Evolutionary conservation across 2,888 invertebrate genomes (phyloP).

Genomic region (Nephrotoma guestfalica): DNA sequence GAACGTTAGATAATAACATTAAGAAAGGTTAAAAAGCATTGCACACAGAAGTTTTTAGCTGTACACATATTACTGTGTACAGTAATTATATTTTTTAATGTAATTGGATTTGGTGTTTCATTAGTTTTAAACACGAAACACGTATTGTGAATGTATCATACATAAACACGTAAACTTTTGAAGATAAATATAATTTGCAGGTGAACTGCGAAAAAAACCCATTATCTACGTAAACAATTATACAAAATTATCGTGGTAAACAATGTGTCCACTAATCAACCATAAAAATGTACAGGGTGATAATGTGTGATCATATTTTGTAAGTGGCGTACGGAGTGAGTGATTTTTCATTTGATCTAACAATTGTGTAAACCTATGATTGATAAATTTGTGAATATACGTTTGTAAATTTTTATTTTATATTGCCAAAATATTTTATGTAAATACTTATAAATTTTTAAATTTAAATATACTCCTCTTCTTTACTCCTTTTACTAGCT

Average conservation of each 20-base stretch:
- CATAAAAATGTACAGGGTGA: neutral
- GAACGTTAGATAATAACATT: neutral
- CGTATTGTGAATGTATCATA: too few relatives aligned
- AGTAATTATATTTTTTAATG: neutral
- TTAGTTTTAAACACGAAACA: neutral
- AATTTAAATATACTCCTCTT: too few relatives aligned
- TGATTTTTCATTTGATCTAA: too few relatives aligned
- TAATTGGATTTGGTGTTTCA: neutral
- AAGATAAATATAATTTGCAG: neutral
- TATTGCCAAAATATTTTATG: too few relatives aligned
- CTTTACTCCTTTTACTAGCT: too few relatives aligned
- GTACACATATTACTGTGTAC: neutral
- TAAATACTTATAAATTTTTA: too few relatives aligned
- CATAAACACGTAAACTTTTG: too few relatives aligned
- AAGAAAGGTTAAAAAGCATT: neutral
- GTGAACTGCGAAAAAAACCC: neutral
- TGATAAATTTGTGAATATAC: too few relatives aligned
- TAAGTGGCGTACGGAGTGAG: too few relatives aligned
- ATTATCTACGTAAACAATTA: neutral
- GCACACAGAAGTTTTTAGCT: neutral
- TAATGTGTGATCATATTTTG: too few relatives aligned
- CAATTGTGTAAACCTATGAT: too few relatives aligned
- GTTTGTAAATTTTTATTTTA: too few relatives aligned
- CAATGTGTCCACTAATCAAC: neutral
- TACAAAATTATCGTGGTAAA: neutral